Percentiles rank a stretch among this genome's conserved stretches.
Conservation (phyloP, 2,888 invertebrate species). For the Pristionchus mayeri region DNA sequence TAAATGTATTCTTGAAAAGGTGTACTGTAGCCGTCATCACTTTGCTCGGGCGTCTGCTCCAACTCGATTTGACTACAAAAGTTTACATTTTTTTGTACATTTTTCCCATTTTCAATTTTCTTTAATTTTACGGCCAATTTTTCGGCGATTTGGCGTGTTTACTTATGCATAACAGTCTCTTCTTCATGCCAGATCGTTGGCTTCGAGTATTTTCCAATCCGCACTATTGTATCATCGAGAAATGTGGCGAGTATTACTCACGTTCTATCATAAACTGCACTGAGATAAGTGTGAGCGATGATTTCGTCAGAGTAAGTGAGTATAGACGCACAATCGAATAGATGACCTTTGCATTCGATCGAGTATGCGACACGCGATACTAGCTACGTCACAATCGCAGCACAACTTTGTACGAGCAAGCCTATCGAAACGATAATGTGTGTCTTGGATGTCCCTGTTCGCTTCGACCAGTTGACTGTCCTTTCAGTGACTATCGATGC, state of each 20-base stretch:
- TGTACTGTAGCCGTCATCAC: neutral
- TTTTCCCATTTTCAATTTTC: neutral
- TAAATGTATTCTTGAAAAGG: neutral
- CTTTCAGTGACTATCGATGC: neutral
- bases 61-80: too few relatives aligned
- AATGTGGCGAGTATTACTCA: neutral
- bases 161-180: neutral
- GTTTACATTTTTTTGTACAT: too few relatives aligned
- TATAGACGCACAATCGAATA: conserved; percentile 4
- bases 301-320: conserved; percentile 32
- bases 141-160: neutral
- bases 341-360: conserved; percentile 9
- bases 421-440: neutral
- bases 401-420: neutral
- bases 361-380: conserved; percentile 9
- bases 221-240: neutral
- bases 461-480: neutral
- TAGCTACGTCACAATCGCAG: conserved; percentile 29
- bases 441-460: neutral
- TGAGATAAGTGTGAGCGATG: conserved; percentile 23
- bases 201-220: neutral
- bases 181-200: neutral
- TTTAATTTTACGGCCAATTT: neutral
- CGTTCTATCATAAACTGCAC: neutral
- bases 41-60: neutral